Evolutionary conservation across 1,140 invertebrate genomes (phyloP).

Genomic region (Tetragonula clypearis): DNA sequence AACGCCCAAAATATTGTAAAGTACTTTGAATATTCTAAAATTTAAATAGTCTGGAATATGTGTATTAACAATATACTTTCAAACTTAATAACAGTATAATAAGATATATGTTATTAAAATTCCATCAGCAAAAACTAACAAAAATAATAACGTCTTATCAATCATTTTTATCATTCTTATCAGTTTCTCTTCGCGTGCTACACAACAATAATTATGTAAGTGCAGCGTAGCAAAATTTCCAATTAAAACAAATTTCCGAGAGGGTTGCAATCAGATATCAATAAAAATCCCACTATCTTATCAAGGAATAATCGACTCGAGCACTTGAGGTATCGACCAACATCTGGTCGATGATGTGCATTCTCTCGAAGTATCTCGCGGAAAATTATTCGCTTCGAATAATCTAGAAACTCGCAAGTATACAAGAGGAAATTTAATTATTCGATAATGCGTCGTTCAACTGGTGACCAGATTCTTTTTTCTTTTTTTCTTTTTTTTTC

Average conservation of each 20-base stretch:
- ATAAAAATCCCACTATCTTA: background rate
- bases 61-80: too few relatives aligned
- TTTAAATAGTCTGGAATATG: too few relatives aligned
- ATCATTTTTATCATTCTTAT: background rate
- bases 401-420: background rate
- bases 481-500: background rate
- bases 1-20: too few relatives aligned
- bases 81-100: too few relatives aligned
- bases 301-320: background rate
- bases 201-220: background rate
- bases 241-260: background rate
- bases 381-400: background rate
- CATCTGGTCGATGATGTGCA: background rate
- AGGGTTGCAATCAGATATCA: background rate
- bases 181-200: too few relatives aligned
- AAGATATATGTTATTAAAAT: too few relatives aligned
- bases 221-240: background rate
- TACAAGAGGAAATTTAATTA: background rate
- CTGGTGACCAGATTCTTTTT: background rate
- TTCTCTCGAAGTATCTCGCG: background rate
- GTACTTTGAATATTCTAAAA: too few relatives aligned
- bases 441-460: background rate
- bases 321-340: background rate
- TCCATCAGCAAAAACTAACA: too few relatives aligned
- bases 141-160: too few relatives aligned